Evolutionary conservation across 2,113 vertebrate species (phyloP).

Genomic region (Macrotis lagotis): DNA sequence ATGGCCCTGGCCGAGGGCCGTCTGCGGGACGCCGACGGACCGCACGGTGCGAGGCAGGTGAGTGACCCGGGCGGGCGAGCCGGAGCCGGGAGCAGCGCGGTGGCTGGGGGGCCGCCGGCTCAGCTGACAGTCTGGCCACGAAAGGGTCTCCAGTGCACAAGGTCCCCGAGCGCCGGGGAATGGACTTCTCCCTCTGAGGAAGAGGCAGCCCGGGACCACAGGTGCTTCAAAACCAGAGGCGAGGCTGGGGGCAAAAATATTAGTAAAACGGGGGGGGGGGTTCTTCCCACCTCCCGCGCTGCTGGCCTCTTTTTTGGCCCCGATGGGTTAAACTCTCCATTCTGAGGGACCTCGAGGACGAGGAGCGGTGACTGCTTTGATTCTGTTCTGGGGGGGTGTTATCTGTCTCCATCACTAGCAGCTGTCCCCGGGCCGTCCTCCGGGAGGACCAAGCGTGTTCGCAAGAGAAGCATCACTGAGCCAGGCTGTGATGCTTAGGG

Average conservation of each 20-base stretch:
- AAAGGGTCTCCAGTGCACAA: fast-evolving
- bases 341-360: neutral
- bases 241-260: neutral
- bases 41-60: constrained; percentile 61
- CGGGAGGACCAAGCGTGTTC: neutral
- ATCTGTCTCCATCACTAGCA: neutral
- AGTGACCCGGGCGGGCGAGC: neutral
- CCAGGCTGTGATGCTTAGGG: neutral
- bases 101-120: neutral
- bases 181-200: neutral
- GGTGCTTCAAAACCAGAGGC: neutral
- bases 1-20: constrained; percentile 62
- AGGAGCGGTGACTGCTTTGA: neutral
- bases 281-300: neutral
- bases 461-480: neutral
- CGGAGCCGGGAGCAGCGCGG: neutral
- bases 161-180: neutral
- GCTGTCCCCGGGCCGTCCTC: neutral
- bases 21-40: constrained; percentile 34
- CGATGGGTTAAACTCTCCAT: neutral
- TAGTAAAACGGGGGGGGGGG: neutral
- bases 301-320: neutral
- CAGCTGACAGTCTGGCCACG: neutral
- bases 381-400: neutral
- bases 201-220: neutral